Conservation (phyloP, 2,888 invertebrate species). For the Lasioglossum lativentre region DNA sequence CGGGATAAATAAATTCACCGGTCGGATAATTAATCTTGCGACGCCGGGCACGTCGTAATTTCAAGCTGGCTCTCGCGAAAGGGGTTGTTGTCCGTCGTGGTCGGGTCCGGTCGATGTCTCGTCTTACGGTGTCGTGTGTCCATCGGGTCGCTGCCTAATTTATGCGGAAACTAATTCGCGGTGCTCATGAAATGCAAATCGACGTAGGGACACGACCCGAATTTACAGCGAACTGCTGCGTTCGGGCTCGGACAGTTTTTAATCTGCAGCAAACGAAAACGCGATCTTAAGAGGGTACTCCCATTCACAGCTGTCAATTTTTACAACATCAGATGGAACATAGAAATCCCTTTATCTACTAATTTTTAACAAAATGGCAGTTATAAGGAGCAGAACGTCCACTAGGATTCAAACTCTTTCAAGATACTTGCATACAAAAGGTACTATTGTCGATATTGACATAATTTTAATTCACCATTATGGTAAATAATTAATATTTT, state of each 20-base stretch:
- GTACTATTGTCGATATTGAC: too few species aligned
- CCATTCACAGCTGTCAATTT: not conserved
- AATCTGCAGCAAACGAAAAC: not conserved
- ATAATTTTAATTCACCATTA: too few species aligned
- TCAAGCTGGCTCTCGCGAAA: constrained; percentile 17
- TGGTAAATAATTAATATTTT: not conserved
- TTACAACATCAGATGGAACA: too few species aligned
- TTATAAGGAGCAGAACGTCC: too few species aligned
- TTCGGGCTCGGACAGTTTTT: not conserved
- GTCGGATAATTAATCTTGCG: constrained; percentile 46
- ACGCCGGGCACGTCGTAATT: constrained; percentile 25
- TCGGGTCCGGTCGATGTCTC: constrained; percentile 24
- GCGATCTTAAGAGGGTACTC: not conserved
- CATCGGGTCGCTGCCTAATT: constrained; percentile 51
- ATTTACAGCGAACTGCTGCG: constrained; percentile 1
- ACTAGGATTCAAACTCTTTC: too few species aligned
- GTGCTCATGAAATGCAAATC: constrained; percentile 70
- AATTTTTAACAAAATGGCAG: too few species aligned
- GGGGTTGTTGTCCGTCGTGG: constrained; percentile 25
- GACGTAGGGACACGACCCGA: not conserved
- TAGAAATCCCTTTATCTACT: too few species aligned
- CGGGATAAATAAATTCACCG: constrained; percentile 37
- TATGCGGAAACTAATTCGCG: constrained; percentile 67
- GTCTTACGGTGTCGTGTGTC: constrained; percentile 58
- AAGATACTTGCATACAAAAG: too few species aligned